phyloP scores from a whole-genome alignment of 2,797 vertebrate species.

The Anguilla anguilla region DNA sequence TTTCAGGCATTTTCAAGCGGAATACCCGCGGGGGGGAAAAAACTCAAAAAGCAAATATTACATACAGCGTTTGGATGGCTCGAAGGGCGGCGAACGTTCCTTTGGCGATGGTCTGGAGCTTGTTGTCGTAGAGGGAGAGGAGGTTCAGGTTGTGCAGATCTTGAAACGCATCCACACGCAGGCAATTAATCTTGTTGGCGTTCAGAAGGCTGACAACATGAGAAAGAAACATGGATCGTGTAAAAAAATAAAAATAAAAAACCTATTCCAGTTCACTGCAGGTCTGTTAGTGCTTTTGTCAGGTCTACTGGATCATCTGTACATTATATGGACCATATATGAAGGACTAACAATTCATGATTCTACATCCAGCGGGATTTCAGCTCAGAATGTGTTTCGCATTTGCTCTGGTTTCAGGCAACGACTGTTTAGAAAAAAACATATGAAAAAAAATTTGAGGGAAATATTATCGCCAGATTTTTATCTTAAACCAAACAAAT shows the following conservation, averaged over 20 bases:
- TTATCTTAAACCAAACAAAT: not conserved
- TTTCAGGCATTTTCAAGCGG: not conserved
- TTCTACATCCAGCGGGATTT: not conserved
- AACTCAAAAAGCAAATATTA: slow-evolving; percentile 15
- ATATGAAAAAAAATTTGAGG: not conserved
- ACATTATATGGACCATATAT: not conserved
- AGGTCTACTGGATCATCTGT: not conserved
- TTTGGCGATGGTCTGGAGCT: slow-evolving; percentile 95
- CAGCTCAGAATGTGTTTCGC: not conserved
- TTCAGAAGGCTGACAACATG: slow-evolving; percentile 84
- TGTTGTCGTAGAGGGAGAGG: slow-evolving; percentile 96
- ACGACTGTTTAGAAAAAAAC: not conserved
- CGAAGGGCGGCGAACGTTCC: slow-evolving; percentile 93
- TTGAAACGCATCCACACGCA: slow-evolving; percentile 96
- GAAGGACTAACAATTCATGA: not conserved
- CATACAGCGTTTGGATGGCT: slow-evolving; percentile 94
- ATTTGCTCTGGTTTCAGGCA: not conserved
- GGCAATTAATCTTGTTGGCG: slow-evolving; percentile 97
- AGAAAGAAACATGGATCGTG: not conserved
- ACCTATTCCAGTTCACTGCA: not conserved
- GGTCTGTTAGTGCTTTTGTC: not conserved
- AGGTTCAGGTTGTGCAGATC: slow-evolving; percentile 97
- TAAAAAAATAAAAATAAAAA: not conserved
- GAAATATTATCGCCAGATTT: not conserved
- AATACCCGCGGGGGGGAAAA: not conserved